A percentile compares a stretch with the other conserved stretches of the same genome.
Conservation (phyloP, 1,140 invertebrate genomes). For the Thaumatotibia leucotreta region DNA sequence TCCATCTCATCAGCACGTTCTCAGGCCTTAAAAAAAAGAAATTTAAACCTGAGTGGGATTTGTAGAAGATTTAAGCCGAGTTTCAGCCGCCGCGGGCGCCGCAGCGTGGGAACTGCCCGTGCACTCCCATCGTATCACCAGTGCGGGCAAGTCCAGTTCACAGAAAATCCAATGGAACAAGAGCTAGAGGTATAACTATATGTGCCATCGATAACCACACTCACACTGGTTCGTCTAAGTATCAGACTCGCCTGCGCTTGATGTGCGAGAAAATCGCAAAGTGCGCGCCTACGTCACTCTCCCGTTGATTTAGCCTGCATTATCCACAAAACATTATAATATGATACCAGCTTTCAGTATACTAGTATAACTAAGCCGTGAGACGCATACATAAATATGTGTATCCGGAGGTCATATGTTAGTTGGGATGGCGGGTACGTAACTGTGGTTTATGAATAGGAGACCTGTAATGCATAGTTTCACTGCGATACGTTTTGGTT, state of each 20-base stretch:
- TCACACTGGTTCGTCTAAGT: background rate
- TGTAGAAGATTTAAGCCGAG: conserved; percentile 10
- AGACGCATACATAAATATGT: background rate
- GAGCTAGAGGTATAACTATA: background rate
- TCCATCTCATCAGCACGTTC: background rate
- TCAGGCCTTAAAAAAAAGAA: conserved; percentile 4
- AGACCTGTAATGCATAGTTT: background rate
- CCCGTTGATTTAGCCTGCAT: background rate
- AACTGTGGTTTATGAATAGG: background rate
- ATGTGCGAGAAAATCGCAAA: background rate
- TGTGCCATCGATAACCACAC: background rate
- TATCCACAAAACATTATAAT: background rate
- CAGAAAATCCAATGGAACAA: background rate
- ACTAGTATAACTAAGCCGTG: background rate
- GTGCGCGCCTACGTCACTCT: background rate
- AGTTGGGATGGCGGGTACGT: background rate
- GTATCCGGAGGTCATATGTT: background rate
- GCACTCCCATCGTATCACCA: background rate
- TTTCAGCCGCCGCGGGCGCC: conserved; percentile 23
- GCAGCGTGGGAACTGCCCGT: conserved; percentile 24
- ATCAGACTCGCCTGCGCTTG: background rate
- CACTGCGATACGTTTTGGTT: background rate
- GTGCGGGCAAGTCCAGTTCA: background rate
- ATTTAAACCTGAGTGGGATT: background rate
- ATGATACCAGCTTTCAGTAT: background rate